A percentile compares a stretch with the other conserved stretches of the same genome.
Evolutionary conservation across 2,888 invertebrate species (phyloP).

Genomic region (Xanthia icteritia): DNA sequence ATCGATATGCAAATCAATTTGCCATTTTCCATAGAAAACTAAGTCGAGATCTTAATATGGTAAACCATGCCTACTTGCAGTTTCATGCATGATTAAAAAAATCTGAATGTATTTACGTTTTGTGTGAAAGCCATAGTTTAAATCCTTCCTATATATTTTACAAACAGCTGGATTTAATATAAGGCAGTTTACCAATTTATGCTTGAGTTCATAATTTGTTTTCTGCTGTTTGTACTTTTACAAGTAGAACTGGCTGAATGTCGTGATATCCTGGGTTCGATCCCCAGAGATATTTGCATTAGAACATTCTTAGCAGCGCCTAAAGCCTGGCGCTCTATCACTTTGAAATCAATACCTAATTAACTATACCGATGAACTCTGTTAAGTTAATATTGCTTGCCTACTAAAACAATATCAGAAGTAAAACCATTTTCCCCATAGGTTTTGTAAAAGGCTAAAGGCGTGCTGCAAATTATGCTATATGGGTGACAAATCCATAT

Average conservation of each 20-base stretch:
- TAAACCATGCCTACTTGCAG: not conserved
- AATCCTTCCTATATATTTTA: not conserved
- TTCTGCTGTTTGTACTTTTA: not conserved
- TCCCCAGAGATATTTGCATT: not conserved
- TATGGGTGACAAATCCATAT: not conserved
- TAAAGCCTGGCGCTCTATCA: not conserved
- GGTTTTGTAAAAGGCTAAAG: not conserved
- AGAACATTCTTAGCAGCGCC: not conserved
- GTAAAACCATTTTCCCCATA: not conserved
- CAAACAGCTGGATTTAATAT: not conserved
- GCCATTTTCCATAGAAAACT: not conserved
- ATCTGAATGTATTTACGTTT: not conserved
- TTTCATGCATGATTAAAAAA: not conserved
- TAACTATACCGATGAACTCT: not conserved
- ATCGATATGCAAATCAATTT: not conserved
- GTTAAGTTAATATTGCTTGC: not conserved
- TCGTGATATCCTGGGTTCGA: constrained; percentile 13
- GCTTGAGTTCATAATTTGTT: too few relatives aligned
- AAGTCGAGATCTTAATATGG: not conserved
- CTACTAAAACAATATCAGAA: constrained; percentile 8
- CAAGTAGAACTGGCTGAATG: not conserved
- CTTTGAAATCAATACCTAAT: not conserved
- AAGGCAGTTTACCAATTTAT: not conserved
- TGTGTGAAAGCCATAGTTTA: not conserved
- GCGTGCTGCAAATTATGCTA: not conserved